A percentile compares a stretch with the other conserved stretches of the same genome.
phyloP scores from a whole-genome alignment of 2,888 invertebrate species.

The Eurois occulta region DNA sequence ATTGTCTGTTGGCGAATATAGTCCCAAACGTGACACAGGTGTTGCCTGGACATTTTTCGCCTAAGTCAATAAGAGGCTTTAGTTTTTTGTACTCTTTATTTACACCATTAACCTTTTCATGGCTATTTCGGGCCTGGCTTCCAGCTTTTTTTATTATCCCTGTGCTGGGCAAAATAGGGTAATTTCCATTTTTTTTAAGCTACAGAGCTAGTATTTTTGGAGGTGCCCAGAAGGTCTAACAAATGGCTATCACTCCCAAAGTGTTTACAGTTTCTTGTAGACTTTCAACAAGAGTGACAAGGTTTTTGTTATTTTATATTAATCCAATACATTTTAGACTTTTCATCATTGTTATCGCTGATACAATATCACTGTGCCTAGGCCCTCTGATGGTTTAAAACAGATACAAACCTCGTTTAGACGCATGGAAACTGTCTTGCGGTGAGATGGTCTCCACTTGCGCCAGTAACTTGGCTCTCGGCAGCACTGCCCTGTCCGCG shows the following conservation, averaged over 20 bases:
- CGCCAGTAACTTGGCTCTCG: slow-evolving; percentile 96
- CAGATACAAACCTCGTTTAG: slow-evolving; percentile 94
- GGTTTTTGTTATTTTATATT: not conserved
- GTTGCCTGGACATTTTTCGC: not conserved
- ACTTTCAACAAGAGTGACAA: not conserved
- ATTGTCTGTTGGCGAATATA: not conserved
- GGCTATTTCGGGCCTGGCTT: slow-evolving; percentile 5
- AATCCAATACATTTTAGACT: not conserved
- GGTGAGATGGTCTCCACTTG: slow-evolving; percentile 97
- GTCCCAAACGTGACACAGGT: slow-evolving; percentile 20
- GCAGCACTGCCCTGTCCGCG: slow-evolving; percentile 94
- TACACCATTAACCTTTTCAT: slow-evolving; percentile 27
- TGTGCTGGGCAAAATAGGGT: not conserved
- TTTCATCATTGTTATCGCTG: not conserved
- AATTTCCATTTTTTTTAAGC: slow-evolving; percentile 11
- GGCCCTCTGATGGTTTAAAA: not conserved
- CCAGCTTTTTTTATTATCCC: slow-evolving; percentile 28
- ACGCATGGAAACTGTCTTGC: slow-evolving; percentile 98
- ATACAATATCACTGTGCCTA: not conserved
- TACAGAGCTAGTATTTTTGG: not conserved
- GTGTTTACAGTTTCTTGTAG: not conserved
- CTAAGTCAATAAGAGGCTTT: slow-evolving; percentile 36
- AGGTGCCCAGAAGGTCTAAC: not conserved
- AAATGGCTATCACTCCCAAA: not conserved
- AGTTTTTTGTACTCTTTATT: slow-evolving; percentile 36